Evolutionary conservation across 2,113 vertebrate genomes (phyloP).

Genomic region (Phylloscopus whistleri): DNA sequence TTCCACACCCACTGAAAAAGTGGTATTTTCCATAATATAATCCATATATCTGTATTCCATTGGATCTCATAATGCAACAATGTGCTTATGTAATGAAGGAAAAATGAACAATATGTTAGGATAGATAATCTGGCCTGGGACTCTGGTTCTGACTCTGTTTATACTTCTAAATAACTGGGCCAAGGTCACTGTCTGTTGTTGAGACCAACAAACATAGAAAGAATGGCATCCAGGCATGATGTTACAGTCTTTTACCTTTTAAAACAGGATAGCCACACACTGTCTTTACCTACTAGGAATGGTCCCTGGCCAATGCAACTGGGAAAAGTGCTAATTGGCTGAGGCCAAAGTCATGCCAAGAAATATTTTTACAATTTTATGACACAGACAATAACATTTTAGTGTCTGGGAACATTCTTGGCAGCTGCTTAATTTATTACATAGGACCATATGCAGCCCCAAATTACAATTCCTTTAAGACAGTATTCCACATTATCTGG

Average conservation of each 20-base stretch:
- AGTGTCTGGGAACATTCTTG: not conserved
- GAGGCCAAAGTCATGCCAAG: not conserved
- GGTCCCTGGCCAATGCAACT: not conserved
- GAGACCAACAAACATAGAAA: not conserved
- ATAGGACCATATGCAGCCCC: not conserved
- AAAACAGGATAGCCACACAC: not conserved
- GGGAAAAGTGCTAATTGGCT: not conserved
- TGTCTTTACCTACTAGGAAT: not conserved
- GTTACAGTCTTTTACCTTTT: not conserved
- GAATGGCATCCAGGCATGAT: not conserved
- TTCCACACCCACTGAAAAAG: rapidly evolving
- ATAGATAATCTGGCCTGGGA: not conserved
- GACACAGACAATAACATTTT: not conserved
- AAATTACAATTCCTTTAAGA: slow-evolving; percentile 15
- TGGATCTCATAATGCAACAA: not conserved
- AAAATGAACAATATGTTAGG: not conserved
- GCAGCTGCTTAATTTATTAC: slow-evolving; percentile 5
- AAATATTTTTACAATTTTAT: not conserved
- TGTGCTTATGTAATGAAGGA: not conserved
- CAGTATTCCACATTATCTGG: not conserved
- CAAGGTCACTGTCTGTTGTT: not conserved
- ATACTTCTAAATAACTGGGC: not conserved
- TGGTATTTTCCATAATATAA: not conserved
- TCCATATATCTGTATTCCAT: not conserved
- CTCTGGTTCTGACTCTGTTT: not conserved